Evolutionary conservation across 2,888 invertebrate genomes (phyloP).

Genomic region (Sphaeridia pumilis): DNA sequence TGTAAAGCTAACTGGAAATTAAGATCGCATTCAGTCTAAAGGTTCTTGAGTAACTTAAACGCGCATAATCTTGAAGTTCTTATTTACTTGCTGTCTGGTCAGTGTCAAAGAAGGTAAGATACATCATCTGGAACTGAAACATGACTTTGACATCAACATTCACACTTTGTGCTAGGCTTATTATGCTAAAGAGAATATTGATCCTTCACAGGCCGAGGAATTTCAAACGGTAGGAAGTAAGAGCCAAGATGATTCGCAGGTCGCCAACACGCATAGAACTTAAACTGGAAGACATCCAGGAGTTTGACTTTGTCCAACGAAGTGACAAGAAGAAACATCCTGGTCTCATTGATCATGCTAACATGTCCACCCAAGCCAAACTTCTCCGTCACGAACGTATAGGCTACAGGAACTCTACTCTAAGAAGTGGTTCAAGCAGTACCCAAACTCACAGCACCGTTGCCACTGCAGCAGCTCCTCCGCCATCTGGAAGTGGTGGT

Average conservation of each 20-base stretch:
- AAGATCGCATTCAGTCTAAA: too few relatives aligned
- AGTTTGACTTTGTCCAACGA: slow-evolving; percentile 48
- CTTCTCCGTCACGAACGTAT: slow-evolving; percentile 32
- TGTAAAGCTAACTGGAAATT: too few relatives aligned
- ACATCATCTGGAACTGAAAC: too few relatives aligned
- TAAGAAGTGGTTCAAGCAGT: background rate
- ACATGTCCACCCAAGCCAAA: slow-evolving; percentile 25
- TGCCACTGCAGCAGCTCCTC: background rate
- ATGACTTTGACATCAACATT: too few relatives aligned
- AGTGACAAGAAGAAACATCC: slow-evolving; percentile 31
- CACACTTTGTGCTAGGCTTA: too few relatives aligned
- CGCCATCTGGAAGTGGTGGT: background rate
- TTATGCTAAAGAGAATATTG: too few relatives aligned
- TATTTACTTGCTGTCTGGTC: too few relatives aligned
- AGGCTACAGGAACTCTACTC: slow-evolving; percentile 25
- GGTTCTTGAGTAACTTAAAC: too few relatives aligned
- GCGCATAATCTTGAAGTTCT: too few relatives aligned
- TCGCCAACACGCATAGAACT: slow-evolving; percentile 67
- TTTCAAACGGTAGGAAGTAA: too few relatives aligned
- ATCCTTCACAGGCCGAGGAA: too few relatives aligned
- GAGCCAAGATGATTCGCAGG: slow-evolving; percentile 76
- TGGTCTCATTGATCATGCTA: slow-evolving; percentile 13
- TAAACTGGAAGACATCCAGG: slow-evolving; percentile 66
- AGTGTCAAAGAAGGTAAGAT: too few relatives aligned
- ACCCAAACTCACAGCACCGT: background rate